Evolutionary conservation across 2,797 vertebrate species (phyloP).

Genomic region (Alfaro cultratus): DNA sequence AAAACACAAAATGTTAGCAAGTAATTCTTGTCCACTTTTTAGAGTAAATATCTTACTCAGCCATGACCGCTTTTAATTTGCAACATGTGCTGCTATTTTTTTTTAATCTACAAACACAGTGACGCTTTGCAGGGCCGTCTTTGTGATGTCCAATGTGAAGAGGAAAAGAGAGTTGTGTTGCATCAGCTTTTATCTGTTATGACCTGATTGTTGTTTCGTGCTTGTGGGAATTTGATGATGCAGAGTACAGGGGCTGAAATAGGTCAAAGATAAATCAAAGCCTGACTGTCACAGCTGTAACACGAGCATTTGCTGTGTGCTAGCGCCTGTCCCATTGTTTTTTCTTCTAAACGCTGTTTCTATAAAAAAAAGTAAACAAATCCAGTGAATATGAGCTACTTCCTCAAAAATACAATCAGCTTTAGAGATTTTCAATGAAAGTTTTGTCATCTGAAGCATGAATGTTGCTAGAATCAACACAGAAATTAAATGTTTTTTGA

Average conservation of each 20-base stretch:
- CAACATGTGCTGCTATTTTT: background rate
- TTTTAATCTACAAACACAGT: slow-evolving; percentile 48
- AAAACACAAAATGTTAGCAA: too few relatives aligned
- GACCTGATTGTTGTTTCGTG: slow-evolving; percentile 75
- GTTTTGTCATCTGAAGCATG: background rate
- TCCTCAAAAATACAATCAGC: background rate
- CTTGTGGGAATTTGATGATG: slow-evolving; percentile 59
- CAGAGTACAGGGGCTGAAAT: slow-evolving; percentile 63
- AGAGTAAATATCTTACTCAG: background rate
- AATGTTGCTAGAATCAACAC: background rate
- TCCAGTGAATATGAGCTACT: background rate
- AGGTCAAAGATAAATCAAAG: slow-evolving; percentile 68
- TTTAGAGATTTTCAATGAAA: background rate
- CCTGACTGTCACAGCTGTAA: slow-evolving; percentile 24
- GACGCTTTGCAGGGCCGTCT: slow-evolving; percentile 20
- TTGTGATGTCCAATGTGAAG: slow-evolving; percentile 19
- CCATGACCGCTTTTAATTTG: slow-evolving; percentile 12
- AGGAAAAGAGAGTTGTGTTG: slow-evolving; percentile 41
- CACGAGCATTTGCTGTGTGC: slow-evolving; percentile 13
- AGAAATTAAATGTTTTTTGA: background rate
- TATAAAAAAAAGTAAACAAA: background rate
- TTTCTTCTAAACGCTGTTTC: slow-evolving; percentile 22
- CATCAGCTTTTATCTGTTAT: slow-evolving; percentile 71
- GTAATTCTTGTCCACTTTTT: too few relatives aligned
- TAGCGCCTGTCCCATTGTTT: slow-evolving; percentile 15